A percentile compares a stretch with the other conserved stretches of the same genome.
phyloP scores from a whole-genome alignment of 2,888 invertebrate genomes.

The Andrena chrysosceles region DNA sequence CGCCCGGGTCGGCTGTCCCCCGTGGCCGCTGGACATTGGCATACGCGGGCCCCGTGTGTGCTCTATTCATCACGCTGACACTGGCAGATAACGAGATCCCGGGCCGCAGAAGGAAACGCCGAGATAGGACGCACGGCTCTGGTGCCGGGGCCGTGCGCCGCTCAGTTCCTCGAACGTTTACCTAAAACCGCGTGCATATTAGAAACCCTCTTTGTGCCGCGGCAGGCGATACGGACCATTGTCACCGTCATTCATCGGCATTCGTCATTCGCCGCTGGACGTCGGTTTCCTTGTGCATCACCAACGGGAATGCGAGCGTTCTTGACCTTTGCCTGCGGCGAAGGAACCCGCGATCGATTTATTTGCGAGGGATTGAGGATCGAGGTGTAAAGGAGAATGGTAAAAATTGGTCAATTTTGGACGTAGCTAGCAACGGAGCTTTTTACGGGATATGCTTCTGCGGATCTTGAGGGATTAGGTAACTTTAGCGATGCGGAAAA shows the following conservation, averaged over 20 bases:
- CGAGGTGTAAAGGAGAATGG: no score
- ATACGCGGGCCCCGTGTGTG: constrained; percentile 54
- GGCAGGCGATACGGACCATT: not conserved
- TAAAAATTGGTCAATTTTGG: no score
- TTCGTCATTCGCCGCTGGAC: not conserved
- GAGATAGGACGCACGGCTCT: not conserved
- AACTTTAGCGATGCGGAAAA: no score
- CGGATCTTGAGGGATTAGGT: no score
- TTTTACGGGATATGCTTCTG: no score
- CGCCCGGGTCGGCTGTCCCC: constrained; percentile 24
- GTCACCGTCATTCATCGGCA: not conserved
- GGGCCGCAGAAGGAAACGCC: constrained; percentile 30
- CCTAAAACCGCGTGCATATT: not conserved
- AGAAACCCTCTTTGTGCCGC: not conserved
- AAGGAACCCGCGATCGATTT: not conserved
- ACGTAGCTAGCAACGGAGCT: no score
- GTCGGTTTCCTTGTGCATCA: not conserved
- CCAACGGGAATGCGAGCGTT: not conserved
- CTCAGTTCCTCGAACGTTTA: constrained; percentile 10
- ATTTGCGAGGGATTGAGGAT: no score
- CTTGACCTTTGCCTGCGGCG: not conserved
- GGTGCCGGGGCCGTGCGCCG: not conserved
- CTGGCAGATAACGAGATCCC: constrained; percentile 58
- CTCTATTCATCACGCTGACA: constrained; percentile 58
- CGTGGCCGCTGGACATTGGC: constrained; percentile 60